Conservation (phyloP, 1,140 invertebrate genomes). For the Drosophila willistoni region DNA sequence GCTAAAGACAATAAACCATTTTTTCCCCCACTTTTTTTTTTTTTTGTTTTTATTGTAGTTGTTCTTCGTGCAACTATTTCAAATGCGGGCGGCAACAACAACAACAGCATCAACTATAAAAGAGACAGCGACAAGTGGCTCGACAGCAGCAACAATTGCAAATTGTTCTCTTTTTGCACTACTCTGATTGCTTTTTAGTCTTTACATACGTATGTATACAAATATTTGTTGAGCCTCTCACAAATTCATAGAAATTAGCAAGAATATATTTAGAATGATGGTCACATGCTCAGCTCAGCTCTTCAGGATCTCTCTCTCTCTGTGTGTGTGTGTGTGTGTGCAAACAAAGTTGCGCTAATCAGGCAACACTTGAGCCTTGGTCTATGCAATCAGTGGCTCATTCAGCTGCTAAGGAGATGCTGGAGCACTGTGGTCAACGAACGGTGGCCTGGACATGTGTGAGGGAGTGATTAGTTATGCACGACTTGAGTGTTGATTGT, state of each 20-base stretch:
- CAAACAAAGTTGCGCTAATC: constrained; percentile 61
- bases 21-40: background rate
- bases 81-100: constrained; percentile 34
- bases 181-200: constrained; percentile 31
- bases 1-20: constrained; percentile 58
- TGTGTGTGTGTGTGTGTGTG: background rate
- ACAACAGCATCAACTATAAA: constrained; percentile 24
- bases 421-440: background rate
- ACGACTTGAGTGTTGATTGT: constrained; percentile 13
- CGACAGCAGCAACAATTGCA: constrained; percentile 66
- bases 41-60: constrained; percentile 17
- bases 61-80: constrained; percentile 26
- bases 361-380: constrained; percentile 37
- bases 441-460: background rate
- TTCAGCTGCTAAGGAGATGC: constrained; percentile 36
- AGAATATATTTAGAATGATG: constrained; percentile 12
- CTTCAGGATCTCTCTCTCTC: background rate
- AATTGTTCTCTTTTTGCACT: constrained; percentile 30
- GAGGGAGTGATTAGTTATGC: constrained; percentile 1
- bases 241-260: constrained; percentile 11
- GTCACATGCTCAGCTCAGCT: background rate
- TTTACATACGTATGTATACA: background rate
- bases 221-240: too few relatives aligned
- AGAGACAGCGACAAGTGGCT: constrained; percentile 51
- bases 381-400: constrained; percentile 55